A percentile compares a stretch with the other conserved stretches of the same genome.
phyloP scores from a whole-genome alignment of 2,113 vertebrate genomes.

The Passerina amoena region DNA sequence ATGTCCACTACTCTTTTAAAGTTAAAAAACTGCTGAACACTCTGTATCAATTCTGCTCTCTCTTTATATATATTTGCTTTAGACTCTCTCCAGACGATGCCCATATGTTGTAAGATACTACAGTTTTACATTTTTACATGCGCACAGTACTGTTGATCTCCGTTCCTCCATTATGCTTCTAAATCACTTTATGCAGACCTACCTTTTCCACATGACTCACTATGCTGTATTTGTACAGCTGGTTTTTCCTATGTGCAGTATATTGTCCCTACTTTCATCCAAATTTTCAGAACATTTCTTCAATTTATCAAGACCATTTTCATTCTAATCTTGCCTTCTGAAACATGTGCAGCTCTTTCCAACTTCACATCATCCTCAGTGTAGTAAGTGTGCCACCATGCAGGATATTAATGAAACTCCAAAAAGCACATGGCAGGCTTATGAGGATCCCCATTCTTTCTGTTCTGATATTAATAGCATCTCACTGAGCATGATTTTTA shows the following conservation, averaged over 20 bases:
- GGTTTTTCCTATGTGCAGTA: not conserved
- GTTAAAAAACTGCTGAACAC: not conserved
- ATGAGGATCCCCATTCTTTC: fast-evolving
- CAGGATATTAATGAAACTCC: not conserved
- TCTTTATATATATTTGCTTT: not conserved
- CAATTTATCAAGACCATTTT: not conserved
- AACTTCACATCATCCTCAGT: not conserved
- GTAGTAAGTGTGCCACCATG: not conserved
- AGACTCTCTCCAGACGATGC: not conserved
- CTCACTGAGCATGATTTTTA: not conserved
- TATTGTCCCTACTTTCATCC: not conserved
- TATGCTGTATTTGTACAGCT: not conserved
- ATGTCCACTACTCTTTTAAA: not conserved
- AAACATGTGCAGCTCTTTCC: not conserved
- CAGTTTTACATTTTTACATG: not conserved
- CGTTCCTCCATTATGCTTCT: not conserved
- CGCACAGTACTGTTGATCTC: not conserved
- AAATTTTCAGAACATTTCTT: not conserved
- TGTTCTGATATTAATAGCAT: not conserved
- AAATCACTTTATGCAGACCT: not conserved
- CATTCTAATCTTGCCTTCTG: not conserved
- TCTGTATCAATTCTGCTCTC: not conserved
- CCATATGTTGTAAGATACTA: not conserved
- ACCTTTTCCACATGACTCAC: not conserved
- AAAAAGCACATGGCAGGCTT: not conserved